Conservation (phyloP, 1,140 invertebrate species). For the Polyergus mexicanus region DNA sequence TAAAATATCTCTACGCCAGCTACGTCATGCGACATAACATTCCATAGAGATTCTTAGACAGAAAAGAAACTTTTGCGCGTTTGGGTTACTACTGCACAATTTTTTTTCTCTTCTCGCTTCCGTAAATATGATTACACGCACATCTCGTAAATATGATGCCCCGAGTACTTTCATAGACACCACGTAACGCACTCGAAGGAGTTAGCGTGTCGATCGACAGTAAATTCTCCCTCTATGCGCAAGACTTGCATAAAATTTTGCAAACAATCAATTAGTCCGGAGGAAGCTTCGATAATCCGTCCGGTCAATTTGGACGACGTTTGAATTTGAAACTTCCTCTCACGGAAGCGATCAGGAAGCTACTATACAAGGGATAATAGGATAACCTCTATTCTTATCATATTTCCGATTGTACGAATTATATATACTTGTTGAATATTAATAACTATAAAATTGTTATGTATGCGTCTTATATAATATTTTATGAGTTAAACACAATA, state of each 20-base stretch:
- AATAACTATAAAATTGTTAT: conserved; percentile 34
- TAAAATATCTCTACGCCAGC: conserved; percentile 67
- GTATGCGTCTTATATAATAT: neutral
- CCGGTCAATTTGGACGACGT: conserved; percentile 74
- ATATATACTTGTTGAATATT: conserved; percentile 30
- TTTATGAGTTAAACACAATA: neutral
- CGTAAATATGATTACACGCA: conserved; percentile 42
- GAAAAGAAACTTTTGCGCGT: conserved; percentile 69
- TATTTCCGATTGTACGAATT: conserved; percentile 62
- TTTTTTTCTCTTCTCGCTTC: conserved; percentile 42
- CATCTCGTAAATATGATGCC: conserved; percentile 18
- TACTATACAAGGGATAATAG: neutral
- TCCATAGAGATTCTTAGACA: conserved; percentile 64
- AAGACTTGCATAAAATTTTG: conserved; percentile 80
- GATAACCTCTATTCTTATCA: conserved; percentile 46
- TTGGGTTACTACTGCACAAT: conserved; percentile 56
- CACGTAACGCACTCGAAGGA: conserved; percentile 63
- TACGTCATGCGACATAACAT: conserved; percentile 71
- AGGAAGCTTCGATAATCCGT: conserved; percentile 80
- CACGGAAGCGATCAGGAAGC: conserved; percentile 49
- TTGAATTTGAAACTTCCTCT: conserved; percentile 73
- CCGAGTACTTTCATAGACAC: conserved; percentile 63
- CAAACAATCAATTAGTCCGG: conserved; percentile 83
- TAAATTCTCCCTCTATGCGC: conserved; percentile 74
- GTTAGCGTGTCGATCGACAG: conserved; percentile 77